A percentile compares a stretch with the other conserved stretches of the same genome.
These are phyloP conservation scores for Pantala flavescens DNA, from an alignment of 1,140 invertebrate genomes.

Conservation along the genomic window DNA sequence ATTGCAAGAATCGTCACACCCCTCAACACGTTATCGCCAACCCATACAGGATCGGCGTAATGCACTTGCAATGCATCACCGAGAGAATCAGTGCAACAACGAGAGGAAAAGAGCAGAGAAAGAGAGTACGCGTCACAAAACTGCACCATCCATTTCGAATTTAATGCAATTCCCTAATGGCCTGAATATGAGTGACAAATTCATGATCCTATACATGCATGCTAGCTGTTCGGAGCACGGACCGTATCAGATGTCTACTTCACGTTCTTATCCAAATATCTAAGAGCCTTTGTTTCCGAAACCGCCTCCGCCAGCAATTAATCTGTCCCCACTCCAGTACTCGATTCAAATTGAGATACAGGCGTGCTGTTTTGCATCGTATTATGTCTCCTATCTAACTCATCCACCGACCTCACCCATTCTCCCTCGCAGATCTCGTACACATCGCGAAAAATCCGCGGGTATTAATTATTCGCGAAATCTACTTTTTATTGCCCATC, in stretches of 20 bases:
- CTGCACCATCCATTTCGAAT: too few species aligned
- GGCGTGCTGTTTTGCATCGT: slow-evolving; percentile 6
- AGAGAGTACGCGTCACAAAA: too few species aligned
- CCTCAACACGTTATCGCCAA: too few species aligned
- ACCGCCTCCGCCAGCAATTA: not conserved
- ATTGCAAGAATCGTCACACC: too few species aligned
- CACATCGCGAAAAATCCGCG: not conserved
- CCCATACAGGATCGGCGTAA: too few species aligned
- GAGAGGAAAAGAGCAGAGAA: too few species aligned
- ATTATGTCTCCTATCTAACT: not conserved
- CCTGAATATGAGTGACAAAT: slow-evolving; percentile 1
- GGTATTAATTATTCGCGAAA: not conserved
- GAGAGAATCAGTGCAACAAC: too few species aligned
- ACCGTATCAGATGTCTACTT: slow-evolving; percentile 2
- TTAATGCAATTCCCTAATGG: not conserved
- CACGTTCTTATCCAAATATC: slow-evolving; percentile 5
- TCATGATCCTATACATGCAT: not conserved
- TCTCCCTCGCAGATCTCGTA: not conserved
- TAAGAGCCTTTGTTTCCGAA: slow-evolving; percentile 3
- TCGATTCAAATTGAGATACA: slow-evolving; percentile 2
- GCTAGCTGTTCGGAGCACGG: not conserved
- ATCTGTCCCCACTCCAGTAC: not conserved
- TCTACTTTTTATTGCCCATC: too few species aligned
- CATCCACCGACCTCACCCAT: not conserved
- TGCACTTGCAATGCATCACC: too few species aligned